Base-by-base conservation (phyloP, 2,797 vertebrate species). In the Phrynocephalus guinanensis region DNA sequence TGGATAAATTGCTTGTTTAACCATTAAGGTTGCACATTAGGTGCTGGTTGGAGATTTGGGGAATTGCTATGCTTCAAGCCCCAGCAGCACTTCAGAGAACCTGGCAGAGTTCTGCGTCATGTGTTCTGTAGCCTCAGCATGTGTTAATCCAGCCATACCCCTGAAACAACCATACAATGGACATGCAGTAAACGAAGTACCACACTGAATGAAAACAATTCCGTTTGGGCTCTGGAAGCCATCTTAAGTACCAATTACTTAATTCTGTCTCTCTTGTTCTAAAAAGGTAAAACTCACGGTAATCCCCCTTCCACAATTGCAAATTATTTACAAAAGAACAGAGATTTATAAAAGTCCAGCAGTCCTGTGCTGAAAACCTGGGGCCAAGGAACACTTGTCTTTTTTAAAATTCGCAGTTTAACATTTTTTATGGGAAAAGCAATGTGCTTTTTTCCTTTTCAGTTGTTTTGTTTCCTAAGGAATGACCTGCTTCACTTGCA, bases 331-430 rank as follows among this genome's bases (percentile, higher is more conserved):
- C 89, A 90, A 16, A 50, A 77, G 1, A 28, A 52, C 18, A 86
- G 83, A 24, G 92, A 78, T 89, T 24, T 48, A 44, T 11, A 71
- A 89, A 48, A 82, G 1, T n/a, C 52, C 20, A 87, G 77, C 33
- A 93, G 66, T 90, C 89, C 75, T 76, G 71, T 85, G 56, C 82
- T 52, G 85, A 68, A 63, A 89, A 89, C 63, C 85, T 20, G 10
- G 92, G 73, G 44, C 86, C 81, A 90, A 82, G 87, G 73, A 18
- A 11, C 60, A 83, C 70, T 88, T 81, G 16, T 83, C 11, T 20
- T 5, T 90, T 90, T 0, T 1, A 44, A 0, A 3, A 6, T 8
- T 52, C 83, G 71, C 33, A 86, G 60, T 20, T 79, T 76, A 38
- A 73, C 7, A 38, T 44, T 1, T 1, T 20, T 22, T 66, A 2